Evolutionary conservation across 2,888 invertebrate species (phyloP), one percentile per base, ranked within the genome.

Genomic region (Rhagophthalmus giganteus): DNA sequence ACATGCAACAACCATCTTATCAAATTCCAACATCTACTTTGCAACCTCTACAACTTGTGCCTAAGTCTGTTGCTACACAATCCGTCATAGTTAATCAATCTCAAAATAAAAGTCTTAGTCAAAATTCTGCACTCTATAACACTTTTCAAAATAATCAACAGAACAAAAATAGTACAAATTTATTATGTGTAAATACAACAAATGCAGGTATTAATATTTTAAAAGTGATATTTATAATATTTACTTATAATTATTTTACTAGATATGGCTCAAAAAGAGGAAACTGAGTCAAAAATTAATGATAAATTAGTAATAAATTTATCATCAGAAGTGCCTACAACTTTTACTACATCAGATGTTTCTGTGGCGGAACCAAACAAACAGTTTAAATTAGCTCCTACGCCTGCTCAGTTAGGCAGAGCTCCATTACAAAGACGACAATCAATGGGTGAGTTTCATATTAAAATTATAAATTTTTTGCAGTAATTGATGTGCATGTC

Each of bases 361-460:
- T 37, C 55, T n/a, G 34, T 52, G 9, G 8, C 56, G 20, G 62
- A 65, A 54, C 46, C 58, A 15, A 57, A 62, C 37, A 62, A 56
- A 25, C 74, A 74, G 60, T 90, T 90, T 76, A 87, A 93, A 44
- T 78, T 95, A 59, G 94, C 93, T 30, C 95, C 95, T 1, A 96
- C 95, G 1, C 95, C 95, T 2, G 95, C 95, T 15, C 95, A 95
- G 74, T 80, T 94, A 47, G 95, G 95, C 35, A 83, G 87, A 59
- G 93, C 94, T 25, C 94, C 94, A 5, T 74, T 93, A 39, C 94
- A 94, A 77, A 84, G 92, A 71, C 80, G 93, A 66, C 88, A 91
- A 66, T 91, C 90, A 67, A 81, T 88, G 82, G 87, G 90, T 90
- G 76, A 70, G 67, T 65, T 54, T 55, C 33, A 34, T 39, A 37